Base-by-base conservation (phyloP, 2,888 invertebrate genomes). In the Volucella inanis region DNA sequence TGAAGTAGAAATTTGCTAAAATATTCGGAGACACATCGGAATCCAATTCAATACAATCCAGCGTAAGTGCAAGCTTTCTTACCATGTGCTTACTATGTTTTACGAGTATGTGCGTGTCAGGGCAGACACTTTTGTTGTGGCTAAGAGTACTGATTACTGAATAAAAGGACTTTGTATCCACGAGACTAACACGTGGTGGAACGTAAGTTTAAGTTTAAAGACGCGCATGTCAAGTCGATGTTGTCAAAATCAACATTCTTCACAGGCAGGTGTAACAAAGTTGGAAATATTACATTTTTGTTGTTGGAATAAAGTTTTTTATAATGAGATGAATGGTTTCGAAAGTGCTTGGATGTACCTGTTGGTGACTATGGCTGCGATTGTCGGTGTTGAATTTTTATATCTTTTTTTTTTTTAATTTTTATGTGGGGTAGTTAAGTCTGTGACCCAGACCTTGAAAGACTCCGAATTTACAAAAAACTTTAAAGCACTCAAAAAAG, bases 131-230 rank as follows among this genome's bases (percentile, higher is more conserved):
- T 55, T 47, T 11, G 62, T 47, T 47, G 47, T 31, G 31, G 31
- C 31, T 6, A 31, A 4, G 31, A 43, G 9, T 38, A 31, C 52
- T 54, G 31, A 43, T 6, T 38, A 31, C 52, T 54, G 52, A 65
- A 77, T 68, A 43, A 79, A 31, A 84, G 80, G 80, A 84, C 65
- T 57, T 75, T 67, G 67, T 77, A 61, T 76, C 59, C 31, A 11
- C 9, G 39, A 38, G 10, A 12, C 9, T 31, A 57, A 57, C 84
- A 84, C 84, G 38, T 84, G 84, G 84, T 84, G 84, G 84, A 80
- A 80, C 41, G 59, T 67, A 80, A 84, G 79, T 75, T 79, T 59
- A 14, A 22, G 79, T 75, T 79, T 59, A 14, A 22, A 10, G 41
- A 22, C 14, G 74, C 83, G 83, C 83, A 84, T 84, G 83, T 10